Conservation (phyloP, 2,888 invertebrate genomes). For the Physocephala rufipes region DNA sequence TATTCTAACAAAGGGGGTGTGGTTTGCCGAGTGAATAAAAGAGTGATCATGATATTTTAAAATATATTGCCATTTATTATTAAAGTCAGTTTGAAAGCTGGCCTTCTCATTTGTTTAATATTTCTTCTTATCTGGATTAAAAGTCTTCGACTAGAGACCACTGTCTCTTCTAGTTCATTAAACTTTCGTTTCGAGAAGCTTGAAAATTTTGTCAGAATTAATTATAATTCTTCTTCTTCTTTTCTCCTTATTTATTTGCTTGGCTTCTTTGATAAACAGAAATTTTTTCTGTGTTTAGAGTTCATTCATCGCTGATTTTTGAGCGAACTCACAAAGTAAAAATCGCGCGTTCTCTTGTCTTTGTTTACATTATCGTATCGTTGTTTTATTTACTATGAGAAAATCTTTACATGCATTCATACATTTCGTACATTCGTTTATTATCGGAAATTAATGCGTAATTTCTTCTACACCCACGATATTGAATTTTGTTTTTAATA, state of each 20-base stretch:
- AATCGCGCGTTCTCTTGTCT: conserved; percentile 1
- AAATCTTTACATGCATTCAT: not conserved
- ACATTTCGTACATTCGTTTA: not conserved
- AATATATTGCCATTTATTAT: too few relatives aligned
- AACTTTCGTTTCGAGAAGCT: conserved; percentile 21
- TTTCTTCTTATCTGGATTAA: too few relatives aligned
- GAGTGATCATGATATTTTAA: too few relatives aligned
- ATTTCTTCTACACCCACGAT: too few relatives aligned
- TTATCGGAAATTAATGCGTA: not conserved
- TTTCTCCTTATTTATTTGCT: too few relatives aligned
- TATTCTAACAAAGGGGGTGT: too few relatives aligned
- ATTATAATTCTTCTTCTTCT: conserved; percentile 3
- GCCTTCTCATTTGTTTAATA: too few relatives aligned
- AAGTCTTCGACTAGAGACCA: not conserved
- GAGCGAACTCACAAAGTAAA: conserved; percentile 15
- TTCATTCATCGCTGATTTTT: conserved; percentile 27
- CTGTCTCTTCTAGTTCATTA: conserved; percentile 27
- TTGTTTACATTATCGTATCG: too few relatives aligned
- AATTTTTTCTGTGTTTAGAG: not conserved
- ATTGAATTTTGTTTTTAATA: too few relatives aligned
- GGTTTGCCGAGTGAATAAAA: too few relatives aligned
- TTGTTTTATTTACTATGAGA: too few relatives aligned
- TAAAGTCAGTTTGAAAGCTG: too few relatives aligned
- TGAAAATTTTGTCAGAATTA: not conserved
- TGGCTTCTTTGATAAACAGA: not conserved